Percentiles rank a stretch among this genome's conserved stretches.
phyloP scores from a whole-genome alignment of 1,140 invertebrate species.

The Drosophila leontia region DNA sequence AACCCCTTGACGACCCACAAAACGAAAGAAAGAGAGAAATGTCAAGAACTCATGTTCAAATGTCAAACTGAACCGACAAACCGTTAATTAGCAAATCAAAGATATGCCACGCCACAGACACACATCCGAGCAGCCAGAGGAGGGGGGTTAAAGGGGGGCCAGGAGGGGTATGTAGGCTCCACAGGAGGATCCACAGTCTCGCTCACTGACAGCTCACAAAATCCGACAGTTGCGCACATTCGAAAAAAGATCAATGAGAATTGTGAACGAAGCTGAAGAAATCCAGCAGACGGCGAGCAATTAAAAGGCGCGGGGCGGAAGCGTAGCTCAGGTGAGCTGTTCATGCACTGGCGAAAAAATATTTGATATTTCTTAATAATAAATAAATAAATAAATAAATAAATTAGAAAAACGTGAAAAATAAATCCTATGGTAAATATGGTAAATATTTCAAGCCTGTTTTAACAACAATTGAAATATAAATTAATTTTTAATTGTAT shows the following conservation, averaged over 20 bases:
- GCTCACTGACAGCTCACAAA: slow-evolving; percentile 73
- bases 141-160: background rate
- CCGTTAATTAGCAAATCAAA: slow-evolving; percentile 84
- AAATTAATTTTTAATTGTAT: too few species aligned
- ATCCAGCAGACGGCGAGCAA: slow-evolving; percentile 77
- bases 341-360: slow-evolving; percentile 11
- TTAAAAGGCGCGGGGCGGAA: slow-evolving; percentile 63
- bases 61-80: slow-evolving; percentile 82
- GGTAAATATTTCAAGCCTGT: background rate
- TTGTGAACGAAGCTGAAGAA: slow-evolving; percentile 81
- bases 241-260: slow-evolving; percentile 83
- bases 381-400: too few species aligned
- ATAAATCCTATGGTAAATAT: background rate
- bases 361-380: too few species aligned
- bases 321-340: slow-evolving; percentile 27
- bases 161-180: background rate
- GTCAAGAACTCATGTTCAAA: slow-evolving; percentile 82
- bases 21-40: slow-evolving; percentile 47
- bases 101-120: slow-evolving; percentile 72
- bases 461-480: background rate
- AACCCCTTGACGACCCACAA: slow-evolving; percentile 21
- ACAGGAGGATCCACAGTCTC: slow-evolving; percentile 16
- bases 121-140: slow-evolving; percentile 4
- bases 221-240: slow-evolving; percentile 82
- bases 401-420: too few species aligned